Conservation (phyloP, 2,797 vertebrate species). For the Anniella stebbinsi region DNA sequence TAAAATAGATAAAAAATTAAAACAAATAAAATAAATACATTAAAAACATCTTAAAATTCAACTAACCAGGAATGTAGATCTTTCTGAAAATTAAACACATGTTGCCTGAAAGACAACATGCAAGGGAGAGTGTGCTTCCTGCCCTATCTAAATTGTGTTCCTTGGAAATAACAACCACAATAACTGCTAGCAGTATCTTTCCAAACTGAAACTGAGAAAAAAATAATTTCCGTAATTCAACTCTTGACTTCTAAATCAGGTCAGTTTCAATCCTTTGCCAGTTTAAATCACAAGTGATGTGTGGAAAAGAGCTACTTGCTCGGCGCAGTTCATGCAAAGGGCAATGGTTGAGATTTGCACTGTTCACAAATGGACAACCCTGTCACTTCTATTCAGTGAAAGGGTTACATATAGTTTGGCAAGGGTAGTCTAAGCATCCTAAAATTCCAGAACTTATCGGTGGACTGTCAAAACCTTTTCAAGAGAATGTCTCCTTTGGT, state of each 20-base stretch:
- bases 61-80: neutral
- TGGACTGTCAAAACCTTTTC: neutral
- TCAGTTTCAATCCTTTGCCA: constrained; percentile 58
- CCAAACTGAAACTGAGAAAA: constrained; percentile 63
- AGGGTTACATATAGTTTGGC: neutral
- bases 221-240: constrained; percentile 46
- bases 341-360: constrained; percentile 23
- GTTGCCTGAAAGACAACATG: neutral
- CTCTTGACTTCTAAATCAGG: constrained; percentile 58
- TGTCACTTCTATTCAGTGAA: constrained; percentile 21
- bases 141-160: neutral
- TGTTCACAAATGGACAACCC: constrained; percentile 27
- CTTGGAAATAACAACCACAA: neutral
- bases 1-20: no score
- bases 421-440: neutral
- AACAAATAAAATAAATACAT: no score
- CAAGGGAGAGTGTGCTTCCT: no score
- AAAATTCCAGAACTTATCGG: neutral
- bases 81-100: neutral
- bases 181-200: constrained; percentile 56
- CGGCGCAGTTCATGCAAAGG: constrained; percentile 32
- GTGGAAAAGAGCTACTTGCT: constrained; percentile 49
- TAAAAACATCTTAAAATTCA: no score
- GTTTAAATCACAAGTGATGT: constrained; percentile 52
- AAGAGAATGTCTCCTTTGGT: neutral